Evolutionary conservation across 2,113 vertebrate genomes (phyloP).

Genomic region (Catharus bicknelli): DNA sequence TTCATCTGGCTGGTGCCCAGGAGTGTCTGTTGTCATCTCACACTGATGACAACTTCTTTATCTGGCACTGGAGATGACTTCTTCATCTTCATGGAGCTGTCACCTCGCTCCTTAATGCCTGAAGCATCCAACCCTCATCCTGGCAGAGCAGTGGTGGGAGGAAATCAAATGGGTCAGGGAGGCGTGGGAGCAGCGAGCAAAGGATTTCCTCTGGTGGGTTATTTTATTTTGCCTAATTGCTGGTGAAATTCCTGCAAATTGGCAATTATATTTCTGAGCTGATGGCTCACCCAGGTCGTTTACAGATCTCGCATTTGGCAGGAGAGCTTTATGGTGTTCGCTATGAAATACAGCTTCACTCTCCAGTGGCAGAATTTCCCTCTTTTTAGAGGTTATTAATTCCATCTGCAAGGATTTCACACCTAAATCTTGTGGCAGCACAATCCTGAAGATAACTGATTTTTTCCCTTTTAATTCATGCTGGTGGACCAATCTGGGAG

Average conservation of each 20-base stretch:
- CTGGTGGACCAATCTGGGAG: background rate
- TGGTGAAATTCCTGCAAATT: constrained; percentile 73
- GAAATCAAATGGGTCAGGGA: background rate
- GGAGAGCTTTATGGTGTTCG: constrained; percentile 14
- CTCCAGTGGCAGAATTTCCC: background rate
- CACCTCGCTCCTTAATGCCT: background rate
- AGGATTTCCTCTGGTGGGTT: constrained; percentile 55
- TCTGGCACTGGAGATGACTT: background rate
- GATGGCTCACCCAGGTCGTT: constrained; percentile 68
- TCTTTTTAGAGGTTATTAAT: background rate
- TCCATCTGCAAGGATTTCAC: background rate
- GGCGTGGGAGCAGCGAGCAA: background rate
- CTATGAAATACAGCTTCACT: constrained; percentile 28
- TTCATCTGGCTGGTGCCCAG: background rate
- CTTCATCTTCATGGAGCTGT: background rate
- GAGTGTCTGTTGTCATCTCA: background rate
- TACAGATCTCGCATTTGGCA: constrained; percentile 56
- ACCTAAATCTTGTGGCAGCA: background rate
- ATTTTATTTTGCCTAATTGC: constrained; percentile 74
- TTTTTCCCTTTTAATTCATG: background rate
- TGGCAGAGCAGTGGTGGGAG: background rate
- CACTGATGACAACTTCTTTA: background rate
- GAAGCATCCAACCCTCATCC: background rate
- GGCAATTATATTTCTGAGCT: constrained; percentile 62
- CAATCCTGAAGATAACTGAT: background rate